These are phyloP conservation scores for Antheraea pernyi DNA, from an alignment of 1,140 invertebrate species.

Conservation along the genomic window DNA sequence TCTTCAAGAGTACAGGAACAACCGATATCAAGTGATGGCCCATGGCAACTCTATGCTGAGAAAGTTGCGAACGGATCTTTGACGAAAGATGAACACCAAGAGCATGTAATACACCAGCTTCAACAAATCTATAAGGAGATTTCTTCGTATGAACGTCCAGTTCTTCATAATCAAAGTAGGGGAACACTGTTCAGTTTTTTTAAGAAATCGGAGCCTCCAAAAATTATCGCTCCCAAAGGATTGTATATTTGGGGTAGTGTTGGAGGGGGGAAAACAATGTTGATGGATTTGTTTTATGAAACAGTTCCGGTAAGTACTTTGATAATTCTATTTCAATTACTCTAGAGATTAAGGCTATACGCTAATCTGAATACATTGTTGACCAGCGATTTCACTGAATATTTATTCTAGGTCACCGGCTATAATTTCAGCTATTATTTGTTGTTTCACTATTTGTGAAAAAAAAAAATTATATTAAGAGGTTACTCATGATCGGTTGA, in stretches of 20 bases:
- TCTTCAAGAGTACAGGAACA: constrained; percentile 51
- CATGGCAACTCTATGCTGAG: constrained; percentile 76
- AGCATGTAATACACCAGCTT: constrained; percentile 83
- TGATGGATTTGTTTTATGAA: constrained; percentile 99
- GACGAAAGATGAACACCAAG: constrained; percentile 85
- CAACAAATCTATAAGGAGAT: constrained; percentile 86
- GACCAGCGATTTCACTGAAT: no score
- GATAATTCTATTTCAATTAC: background rate
- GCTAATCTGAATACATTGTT: background rate
- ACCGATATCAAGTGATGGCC: constrained; percentile 53
- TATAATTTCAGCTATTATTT: no score
- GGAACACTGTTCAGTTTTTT: constrained; percentile 70
- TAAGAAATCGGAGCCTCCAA: constrained; percentile 66
- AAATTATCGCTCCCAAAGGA: constrained; percentile 83
- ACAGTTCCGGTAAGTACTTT: constrained; percentile 74
- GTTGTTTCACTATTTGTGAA: no score
- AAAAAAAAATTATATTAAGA: no score
- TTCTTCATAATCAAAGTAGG: constrained; percentile 66
- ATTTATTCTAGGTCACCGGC: no score
- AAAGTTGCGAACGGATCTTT: constrained; percentile 81
- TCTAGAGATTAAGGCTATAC: background rate
- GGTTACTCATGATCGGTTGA: no score
- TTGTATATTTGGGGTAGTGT: constrained; percentile 92
- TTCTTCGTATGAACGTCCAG: constrained; percentile 77
- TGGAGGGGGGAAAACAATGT: constrained; percentile 98